Base-by-base conservation (phyloP, 2,113 vertebrate species). In the Carettochelys insculpta region DNA sequence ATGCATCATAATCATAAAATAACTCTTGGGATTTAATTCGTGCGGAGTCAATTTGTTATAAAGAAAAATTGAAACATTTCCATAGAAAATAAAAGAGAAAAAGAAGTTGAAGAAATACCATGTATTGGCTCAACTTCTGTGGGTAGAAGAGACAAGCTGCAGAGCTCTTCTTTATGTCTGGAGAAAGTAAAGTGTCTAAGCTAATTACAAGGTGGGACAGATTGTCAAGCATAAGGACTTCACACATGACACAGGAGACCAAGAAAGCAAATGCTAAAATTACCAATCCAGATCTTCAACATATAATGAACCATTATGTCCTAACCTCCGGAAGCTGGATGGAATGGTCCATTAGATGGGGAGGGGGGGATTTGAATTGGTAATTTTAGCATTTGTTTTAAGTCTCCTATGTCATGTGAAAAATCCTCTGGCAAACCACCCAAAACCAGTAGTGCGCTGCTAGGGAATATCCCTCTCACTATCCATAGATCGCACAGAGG, bases 301-400 rank as follows among this genome's bases (percentile, higher is more conserved):
- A 0, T 50, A 24, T 22, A 81, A 27, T 0, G 0, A 0, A 0
- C 10, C 41, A 41, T 86, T 87, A 48, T 71, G 80, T 80, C 43
- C 65, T 61, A 53, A 16, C 11, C 41, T 75, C 38, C 77, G 9
- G 31, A 31, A 0, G n/a, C 38, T 1, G 12, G 2, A 1, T 51
- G 25, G 65, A 61, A 61, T 22, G 61, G 34, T 65, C 8, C 61
- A 65, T 34, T 61, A 34, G 7, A 61, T 34, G 31, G 34, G 34
- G 8, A n/a, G n/a, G 34, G 34, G 8, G 19, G n/a, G 34, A 65
- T 65, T 38, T 38, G 61, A 17, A 38, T 34, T 11, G 61, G 16
- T 65, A 38, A 38, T 38, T 65, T 65, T 65, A 65, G 17, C 34
- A 20, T 38, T 65, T 10, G 34, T 38, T 65, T 38, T 65, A 34